Percentiles rank a stretch among this genome's conserved stretches.
Evolutionary conservation across 2,888 invertebrate genomes (phyloP).

Genomic region (Macrosoma leucophasiata): DNA sequence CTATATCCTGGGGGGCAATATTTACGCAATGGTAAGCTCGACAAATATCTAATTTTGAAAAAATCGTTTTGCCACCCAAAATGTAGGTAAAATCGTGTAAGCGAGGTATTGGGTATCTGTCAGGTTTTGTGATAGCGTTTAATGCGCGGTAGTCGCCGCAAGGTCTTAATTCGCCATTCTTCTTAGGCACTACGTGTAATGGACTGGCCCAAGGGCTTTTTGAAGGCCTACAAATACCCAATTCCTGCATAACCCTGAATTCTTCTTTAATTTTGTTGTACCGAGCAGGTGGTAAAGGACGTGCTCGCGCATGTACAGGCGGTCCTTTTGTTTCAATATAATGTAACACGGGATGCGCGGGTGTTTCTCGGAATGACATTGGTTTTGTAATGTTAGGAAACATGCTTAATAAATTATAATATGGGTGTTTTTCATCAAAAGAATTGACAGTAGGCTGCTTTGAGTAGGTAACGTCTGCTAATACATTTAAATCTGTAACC

Average conservation of each 20-base stretch:
- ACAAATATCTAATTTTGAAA: slow-evolving; percentile 33
- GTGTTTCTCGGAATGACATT: not conserved
- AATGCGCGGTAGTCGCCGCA: slow-evolving; percentile 45
- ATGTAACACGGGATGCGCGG: not conserved
- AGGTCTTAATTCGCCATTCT: slow-evolving; percentile 13
- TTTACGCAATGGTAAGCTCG: slow-evolving; percentile 41
- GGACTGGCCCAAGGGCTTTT: not conserved
- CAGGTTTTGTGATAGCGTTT: slow-evolving; percentile 34
- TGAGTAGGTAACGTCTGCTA: not conserved
- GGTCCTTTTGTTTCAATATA: slow-evolving; percentile 5
- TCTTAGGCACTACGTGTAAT: not conserved
- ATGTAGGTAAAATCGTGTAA: slow-evolving; percentile 31
- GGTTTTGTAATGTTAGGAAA: not conserved
- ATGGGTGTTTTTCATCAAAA: slow-evolving; percentile 1
- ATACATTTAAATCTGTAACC: not conserved
- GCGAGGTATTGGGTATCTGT: slow-evolving; percentile 35
- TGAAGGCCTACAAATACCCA: not conserved
- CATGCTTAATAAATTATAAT: not conserved
- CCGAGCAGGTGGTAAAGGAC: slow-evolving; percentile 4
- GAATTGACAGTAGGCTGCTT: slow-evolving; percentile 1
- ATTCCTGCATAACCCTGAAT: slow-evolving; percentile 7
- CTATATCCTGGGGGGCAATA: slow-evolving; percentile 33
- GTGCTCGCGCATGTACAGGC: not conserved
- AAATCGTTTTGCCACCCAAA: slow-evolving; percentile 25
- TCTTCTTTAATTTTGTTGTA: slow-evolving; percentile 7